Evolutionary conservation across 2,888 invertebrate species (phyloP), one percentile per base, ranked within the genome.

Genomic region (Smittia sp.): DNA sequence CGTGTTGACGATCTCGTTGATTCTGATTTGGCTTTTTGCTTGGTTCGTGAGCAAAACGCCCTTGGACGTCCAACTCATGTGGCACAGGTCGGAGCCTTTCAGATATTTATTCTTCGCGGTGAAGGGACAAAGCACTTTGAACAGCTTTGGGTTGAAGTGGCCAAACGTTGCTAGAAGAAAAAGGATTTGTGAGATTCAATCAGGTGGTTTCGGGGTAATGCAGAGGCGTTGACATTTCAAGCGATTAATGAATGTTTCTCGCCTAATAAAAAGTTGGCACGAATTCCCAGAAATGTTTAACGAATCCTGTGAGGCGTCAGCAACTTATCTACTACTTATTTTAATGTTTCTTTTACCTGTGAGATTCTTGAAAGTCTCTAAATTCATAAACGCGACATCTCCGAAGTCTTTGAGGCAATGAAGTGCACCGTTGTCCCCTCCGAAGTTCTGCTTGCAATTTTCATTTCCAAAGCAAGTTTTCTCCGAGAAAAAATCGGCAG

Each of bases 341-440:
- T n/a, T n/a, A n/a, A n/a, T n/a, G n/a, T n/a, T n/a, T n/a, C n/a
- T n/a, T n/a, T 20, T 58, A 70, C 89, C 86, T 76, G 85, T 83
- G 77, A 88, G 86, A 77, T 86, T 85, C 74, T 88, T 86, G 62
- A 86, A 85, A 0, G 86, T 85, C 24, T 84, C 83, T 75, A 89
- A 85, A 76, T 88, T 87, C 1, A 94, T 81, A 77, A 94, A 93
- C 0, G 93, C 93, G 0, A 94, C 92, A 77, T 94, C 93, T 2
- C 86, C 91, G 75, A 84, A 85, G 75, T 89, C 87, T 1, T 86
- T 83, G 13, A 94, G 80, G 76, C 91, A 90, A 73, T 86, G 82
- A 41, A 92, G 79, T 0, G 91, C 90, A 1, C 87, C 86, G 75
- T 84, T 81, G 74, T 90, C 91, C 0, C 87, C 88, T 13, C 79